These are phyloP conservation scores for Otis tarda DNA, from an alignment of 2,113 vertebrate genomes.

Conservation along the genomic window DNA sequence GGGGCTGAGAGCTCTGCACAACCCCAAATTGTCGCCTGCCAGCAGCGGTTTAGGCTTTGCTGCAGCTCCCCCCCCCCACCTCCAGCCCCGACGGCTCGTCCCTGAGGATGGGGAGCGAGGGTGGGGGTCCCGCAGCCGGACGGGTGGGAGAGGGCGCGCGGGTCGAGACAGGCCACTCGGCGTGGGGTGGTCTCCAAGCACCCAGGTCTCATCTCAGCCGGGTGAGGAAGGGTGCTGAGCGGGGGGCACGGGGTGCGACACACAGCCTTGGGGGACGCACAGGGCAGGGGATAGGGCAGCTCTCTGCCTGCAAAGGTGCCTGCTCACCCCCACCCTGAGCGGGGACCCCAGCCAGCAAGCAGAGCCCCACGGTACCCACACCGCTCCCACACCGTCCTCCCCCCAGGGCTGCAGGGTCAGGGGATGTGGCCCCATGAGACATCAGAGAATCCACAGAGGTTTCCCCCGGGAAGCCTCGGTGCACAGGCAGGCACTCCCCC, in stretches of 20 bases:
- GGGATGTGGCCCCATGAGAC: accelerated
- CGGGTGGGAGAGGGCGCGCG: background rate
- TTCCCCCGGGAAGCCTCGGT: background rate
- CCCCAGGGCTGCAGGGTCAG: background rate
- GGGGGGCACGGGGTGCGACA: accelerated
- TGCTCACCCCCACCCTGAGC: background rate
- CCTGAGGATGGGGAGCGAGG: background rate
- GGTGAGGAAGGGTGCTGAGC: background rate
- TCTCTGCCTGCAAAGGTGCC: background rate
- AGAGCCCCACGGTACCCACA: accelerated
- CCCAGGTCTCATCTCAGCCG: background rate
- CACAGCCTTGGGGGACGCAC: background rate
- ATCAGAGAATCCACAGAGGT: accelerated
- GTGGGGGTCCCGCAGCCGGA: no score
- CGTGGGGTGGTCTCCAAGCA: background rate
- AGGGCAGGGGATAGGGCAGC: accelerated
- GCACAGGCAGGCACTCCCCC: accelerated
- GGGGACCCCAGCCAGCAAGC: background rate
- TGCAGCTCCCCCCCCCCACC: no score
- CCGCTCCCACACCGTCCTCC: background rate
- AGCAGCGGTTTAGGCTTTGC: no score
- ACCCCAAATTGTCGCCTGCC: background rate
- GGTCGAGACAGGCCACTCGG: background rate
- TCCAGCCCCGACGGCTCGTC: background rate
- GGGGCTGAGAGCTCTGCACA: no score